Evolutionary conservation across 2,888 invertebrate species (phyloP).

Genomic region (Gari tellinella): DNA sequence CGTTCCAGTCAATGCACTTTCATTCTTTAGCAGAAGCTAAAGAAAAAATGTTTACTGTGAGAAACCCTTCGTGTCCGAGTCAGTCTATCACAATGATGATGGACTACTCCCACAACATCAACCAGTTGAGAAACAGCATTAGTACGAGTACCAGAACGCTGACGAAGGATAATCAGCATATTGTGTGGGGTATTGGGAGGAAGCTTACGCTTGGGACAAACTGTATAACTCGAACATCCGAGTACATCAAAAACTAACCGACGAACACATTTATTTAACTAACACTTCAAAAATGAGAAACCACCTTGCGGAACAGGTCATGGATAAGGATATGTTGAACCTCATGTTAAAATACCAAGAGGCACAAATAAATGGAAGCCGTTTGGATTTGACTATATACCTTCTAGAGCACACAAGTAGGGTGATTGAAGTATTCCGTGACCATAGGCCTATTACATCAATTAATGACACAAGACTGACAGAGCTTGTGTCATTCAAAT

Average conservation of each 20-base stretch:
- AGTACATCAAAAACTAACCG: conserved; percentile 27
- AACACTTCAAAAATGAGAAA: conserved; percentile 27
- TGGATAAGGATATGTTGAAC: conserved; percentile 10
- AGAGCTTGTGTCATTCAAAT: conserved; percentile 1
- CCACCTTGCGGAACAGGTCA: conserved; percentile 18
- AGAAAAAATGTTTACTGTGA: conserved; percentile 1
- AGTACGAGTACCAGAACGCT: conserved; percentile 23
- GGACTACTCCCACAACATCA: conserved; percentile 22
- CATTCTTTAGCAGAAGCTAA: neutral
- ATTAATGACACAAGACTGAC: conserved; percentile 21
- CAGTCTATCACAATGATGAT: conserved; percentile 12
- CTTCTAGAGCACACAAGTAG: conserved; percentile 14
- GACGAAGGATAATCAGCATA: neutral
- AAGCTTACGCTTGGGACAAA: conserved; percentile 20
- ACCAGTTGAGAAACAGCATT: conserved; percentile 27
- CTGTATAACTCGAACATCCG: conserved; percentile 6
- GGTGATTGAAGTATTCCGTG: conserved; percentile 32
- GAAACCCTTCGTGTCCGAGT: neutral
- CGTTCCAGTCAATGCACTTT: conserved; percentile 23
- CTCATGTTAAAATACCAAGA: conserved; percentile 22
- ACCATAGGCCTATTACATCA: conserved; percentile 19
- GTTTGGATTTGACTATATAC: conserved; percentile 22
- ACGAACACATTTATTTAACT: conserved; percentile 28
- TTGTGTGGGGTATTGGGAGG: too few species aligned
- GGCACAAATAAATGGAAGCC: conserved; percentile 6